These are phyloP conservation scores for Lobophora halterata DNA, from an alignment of 2,888 invertebrate genomes.

Conservation along the genomic window DNA sequence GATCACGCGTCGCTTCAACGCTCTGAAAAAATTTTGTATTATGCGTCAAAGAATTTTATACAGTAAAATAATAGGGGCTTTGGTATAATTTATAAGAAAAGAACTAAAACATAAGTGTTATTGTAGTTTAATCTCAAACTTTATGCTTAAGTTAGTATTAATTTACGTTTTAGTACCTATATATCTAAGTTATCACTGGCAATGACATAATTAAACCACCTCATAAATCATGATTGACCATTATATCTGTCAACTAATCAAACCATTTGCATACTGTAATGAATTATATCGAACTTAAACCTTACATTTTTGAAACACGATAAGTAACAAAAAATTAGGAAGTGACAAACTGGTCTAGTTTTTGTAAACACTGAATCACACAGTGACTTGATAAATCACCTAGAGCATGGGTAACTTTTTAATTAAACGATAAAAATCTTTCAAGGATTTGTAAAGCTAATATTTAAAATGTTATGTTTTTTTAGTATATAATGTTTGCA, in stretches of 20 bases:
- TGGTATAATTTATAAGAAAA: no score
- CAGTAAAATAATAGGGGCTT: no score
- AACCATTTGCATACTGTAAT: conserved; percentile 25
- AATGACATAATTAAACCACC: conserved; percentile 38
- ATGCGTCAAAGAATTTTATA: no score
- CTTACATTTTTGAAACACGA: conserved; percentile 18
- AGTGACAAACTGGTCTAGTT: conserved; percentile 28
- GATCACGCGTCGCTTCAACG: no score
- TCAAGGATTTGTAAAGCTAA: no score
- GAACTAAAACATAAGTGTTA: no score
- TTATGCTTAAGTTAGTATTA: no score
- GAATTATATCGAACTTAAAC: conserved; percentile 30
- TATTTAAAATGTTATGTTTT: no score
- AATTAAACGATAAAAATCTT: conserved; percentile 2
- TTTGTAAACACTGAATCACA: conserved; percentile 20
- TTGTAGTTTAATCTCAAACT: no score
- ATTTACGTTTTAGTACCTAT: no score
- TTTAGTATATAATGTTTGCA: no score
- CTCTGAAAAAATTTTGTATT: no score
- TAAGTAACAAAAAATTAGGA: conserved; percentile 38
- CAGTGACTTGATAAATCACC: neutral
- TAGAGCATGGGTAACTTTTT: neutral
- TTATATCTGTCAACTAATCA: conserved; percentile 35
- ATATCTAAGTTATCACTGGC: conserved; percentile 32
- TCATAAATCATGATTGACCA: conserved; percentile 43